phyloP scores from a whole-genome alignment of 2,113 vertebrate genomes.

The Edolisoma coerulescens region DNA sequence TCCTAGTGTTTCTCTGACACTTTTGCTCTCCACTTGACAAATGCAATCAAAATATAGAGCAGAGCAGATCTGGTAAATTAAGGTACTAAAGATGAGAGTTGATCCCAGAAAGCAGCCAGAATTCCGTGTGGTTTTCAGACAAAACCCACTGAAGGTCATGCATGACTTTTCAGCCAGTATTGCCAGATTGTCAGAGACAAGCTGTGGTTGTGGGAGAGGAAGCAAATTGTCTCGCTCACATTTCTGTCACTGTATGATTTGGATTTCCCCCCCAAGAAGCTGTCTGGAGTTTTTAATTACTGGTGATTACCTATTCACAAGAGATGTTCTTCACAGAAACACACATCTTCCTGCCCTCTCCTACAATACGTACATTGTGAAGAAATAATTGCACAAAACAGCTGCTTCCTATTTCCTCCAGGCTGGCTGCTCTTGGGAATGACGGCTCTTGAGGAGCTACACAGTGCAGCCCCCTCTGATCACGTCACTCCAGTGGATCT shows the following conservation, averaged over 20 bases:
- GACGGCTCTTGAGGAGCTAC: neutral
- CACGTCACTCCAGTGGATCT: fast-evolving
- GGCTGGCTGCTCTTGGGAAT: neutral
- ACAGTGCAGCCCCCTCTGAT: neutral
- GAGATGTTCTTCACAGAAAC: neutral
- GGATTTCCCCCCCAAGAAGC: neutral
- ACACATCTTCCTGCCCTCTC: neutral
- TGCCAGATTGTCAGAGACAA: neutral
- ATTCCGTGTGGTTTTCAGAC: neutral
- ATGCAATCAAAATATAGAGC: neutral
- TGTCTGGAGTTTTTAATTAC: neutral
- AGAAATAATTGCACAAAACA: neutral
- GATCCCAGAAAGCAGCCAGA: neutral
- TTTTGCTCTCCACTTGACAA: neutral
- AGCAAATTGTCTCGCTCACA: neutral
- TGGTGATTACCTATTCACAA: neutral
- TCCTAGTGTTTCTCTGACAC: neutral
- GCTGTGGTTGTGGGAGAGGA: neutral
- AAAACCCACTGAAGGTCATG: neutral
- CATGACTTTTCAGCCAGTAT: neutral
- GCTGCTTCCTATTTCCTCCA: neutral
- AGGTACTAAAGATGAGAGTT: neutral
- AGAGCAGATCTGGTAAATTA: neutral
- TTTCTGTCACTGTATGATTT: neutral
- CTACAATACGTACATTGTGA: neutral